These are phyloP conservation scores for Sabellastarte sp. DNA, from an alignment of 2,888 invertebrate genomes.

Conservation along the genomic window DNA sequence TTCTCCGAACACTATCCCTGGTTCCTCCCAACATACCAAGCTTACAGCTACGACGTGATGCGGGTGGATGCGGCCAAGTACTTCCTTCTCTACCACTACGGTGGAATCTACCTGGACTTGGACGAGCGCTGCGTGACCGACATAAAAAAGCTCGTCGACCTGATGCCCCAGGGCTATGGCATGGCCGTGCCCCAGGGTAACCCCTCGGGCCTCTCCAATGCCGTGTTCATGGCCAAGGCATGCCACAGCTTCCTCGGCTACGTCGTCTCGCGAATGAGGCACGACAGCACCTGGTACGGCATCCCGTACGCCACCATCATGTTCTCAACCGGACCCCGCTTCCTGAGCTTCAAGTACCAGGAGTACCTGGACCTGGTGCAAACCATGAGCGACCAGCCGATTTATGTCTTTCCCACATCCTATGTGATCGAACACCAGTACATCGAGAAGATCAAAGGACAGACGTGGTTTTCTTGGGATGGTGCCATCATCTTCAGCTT, in stretches of 20 bases:
- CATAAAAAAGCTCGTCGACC: neutral
- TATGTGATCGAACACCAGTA: too few species aligned
- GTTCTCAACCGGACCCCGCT: conserved; percentile 25
- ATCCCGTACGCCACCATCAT: conserved; percentile 26
- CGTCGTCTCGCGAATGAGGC: neutral
- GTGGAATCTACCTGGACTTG: conserved; percentile 28
- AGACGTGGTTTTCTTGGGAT: too few species aligned
- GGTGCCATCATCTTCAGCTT: too few species aligned
- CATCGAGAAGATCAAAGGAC: too few species aligned
- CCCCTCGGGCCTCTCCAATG: conserved; percentile 22
- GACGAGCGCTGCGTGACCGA: conserved; percentile 12
- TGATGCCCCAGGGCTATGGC: too few species aligned
- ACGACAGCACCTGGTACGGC: conserved; percentile 7
- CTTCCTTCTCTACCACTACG: too few species aligned
- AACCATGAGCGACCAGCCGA: too few species aligned
- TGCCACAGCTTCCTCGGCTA: neutral
- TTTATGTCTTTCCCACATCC: too few species aligned
- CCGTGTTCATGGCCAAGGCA: conserved; percentile 8
- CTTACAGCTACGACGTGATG: conserved; percentile 22
- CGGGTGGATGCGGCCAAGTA: conserved; percentile 24
- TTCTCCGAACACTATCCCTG: too few species aligned
- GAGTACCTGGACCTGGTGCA: too few species aligned
- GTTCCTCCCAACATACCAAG: conserved; percentile 18
- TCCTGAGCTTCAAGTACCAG: too few species aligned
- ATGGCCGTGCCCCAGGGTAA: conserved; percentile 16